Conservation (phyloP, 2,113 vertebrate species). For the Pseudopipra pipra region DNA sequence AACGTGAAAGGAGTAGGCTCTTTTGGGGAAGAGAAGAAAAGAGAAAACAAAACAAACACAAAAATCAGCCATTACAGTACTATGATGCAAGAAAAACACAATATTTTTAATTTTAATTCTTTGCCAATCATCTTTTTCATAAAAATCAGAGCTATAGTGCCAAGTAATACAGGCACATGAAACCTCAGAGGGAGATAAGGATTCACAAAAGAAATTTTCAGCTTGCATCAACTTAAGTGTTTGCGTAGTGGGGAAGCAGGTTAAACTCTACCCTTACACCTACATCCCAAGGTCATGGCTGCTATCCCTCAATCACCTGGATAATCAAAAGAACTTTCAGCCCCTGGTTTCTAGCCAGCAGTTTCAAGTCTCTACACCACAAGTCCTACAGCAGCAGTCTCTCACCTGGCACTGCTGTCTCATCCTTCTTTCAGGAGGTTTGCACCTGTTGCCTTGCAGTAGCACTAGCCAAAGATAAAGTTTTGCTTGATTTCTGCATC, state of each 20-base stretch:
- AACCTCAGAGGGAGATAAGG: neutral
- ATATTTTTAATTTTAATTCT: neutral
- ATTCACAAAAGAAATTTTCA: neutral
- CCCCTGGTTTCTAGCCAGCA: neutral
- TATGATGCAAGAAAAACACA: neutral
- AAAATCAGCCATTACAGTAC: neutral
- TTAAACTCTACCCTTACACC: neutral
- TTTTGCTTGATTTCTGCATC: neutral
- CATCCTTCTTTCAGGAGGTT: neutral
- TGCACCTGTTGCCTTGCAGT: neutral
- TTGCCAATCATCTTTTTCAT: neutral
- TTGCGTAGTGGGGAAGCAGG: fast-evolving
- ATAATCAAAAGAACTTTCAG: neutral
- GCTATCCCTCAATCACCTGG: neutral
- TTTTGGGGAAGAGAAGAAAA: constrained; percentile 23
- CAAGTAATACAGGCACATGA: neutral
- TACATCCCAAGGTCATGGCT: neutral
- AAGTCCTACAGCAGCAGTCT: neutral
- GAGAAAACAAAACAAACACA: neutral
- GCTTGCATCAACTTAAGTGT: neutral
- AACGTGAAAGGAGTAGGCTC: constrained; percentile 84
- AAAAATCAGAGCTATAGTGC: neutral
- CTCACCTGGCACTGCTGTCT: neutral
- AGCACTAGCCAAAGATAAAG: neutral
- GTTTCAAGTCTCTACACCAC: neutral